Percentiles rank a stretch among this genome's conserved stretches.
These are phyloP conservation scores for Archips crataeganus DNA, from an alignment of 2,888 invertebrate genomes.

Conservation along the genomic window DNA sequence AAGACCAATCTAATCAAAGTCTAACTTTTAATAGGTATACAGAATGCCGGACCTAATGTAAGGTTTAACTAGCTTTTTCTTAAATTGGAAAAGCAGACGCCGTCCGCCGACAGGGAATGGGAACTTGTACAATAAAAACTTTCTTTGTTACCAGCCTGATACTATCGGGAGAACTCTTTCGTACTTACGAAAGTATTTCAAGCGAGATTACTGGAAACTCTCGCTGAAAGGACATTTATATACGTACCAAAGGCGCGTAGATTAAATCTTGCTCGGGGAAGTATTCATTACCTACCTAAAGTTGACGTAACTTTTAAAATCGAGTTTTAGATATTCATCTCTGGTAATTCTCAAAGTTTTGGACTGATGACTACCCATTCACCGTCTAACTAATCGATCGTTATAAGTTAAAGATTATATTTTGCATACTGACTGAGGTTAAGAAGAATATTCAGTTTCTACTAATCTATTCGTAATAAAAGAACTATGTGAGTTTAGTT, in stretches of 20 bases:
- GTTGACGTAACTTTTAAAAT: conserved; percentile 65
- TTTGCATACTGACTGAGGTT: neutral
- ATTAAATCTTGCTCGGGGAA: conserved; percentile 16
- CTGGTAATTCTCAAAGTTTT: conserved; percentile 7
- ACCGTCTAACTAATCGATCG: conserved; percentile 15
- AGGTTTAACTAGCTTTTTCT: conserved; percentile 73
- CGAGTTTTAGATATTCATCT: conserved; percentile 53
- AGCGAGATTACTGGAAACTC: conserved; percentile 56
- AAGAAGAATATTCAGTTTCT: too few relatives aligned
- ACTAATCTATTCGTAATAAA: too few relatives aligned
- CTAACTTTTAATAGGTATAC: conserved; percentile 26
- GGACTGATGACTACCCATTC: conserved; percentile 10
- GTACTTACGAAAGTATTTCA: conserved; percentile 58
- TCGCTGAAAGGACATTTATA: conserved; percentile 47
- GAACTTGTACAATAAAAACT: conserved; percentile 82
- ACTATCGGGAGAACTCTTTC: conserved; percentile 77
- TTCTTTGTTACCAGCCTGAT: conserved; percentile 82
- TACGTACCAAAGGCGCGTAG: conserved; percentile 17
- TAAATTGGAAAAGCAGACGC: conserved; percentile 79
- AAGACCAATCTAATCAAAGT: conserved; percentile 30
- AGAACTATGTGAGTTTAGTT: neutral
- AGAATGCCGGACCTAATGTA: conserved; percentile 48
- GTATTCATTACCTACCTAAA: conserved; percentile 51
- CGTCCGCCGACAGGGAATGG: conserved; percentile 63
- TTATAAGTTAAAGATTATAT: neutral